Evolutionary conservation across 2,113 vertebrate species (phyloP), one percentile per base, ranked within the genome.

Genomic region (Andinoacara biseriatus): DNA sequence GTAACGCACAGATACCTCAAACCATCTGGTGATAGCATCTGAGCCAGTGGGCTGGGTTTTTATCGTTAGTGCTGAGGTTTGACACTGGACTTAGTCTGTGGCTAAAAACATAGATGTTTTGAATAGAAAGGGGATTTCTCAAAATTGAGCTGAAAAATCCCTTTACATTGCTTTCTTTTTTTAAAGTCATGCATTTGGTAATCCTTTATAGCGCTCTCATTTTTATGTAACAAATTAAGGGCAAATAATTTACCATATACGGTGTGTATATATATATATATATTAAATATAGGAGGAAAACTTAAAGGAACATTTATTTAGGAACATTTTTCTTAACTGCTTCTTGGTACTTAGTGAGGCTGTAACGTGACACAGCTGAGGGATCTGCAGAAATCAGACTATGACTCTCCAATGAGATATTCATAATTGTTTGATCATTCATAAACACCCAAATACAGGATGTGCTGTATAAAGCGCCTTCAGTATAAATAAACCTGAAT

Each of bases 1-100:
- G 98, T 99, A 92, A 95, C 87, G 17, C 3, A 46, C 38, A 31
- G 40, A 59, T 18, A 33, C 52, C 26, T 74, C 15, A 81, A 22
- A 63, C 24, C 18, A 43, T 10, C 29, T 10, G 0, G 4, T 58
- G 57, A 63, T 74, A 2, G 8, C n/a, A 26, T 31, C 58, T 38
- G 57, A 29, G 26, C 10, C 56, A 24, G 46, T 82, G 8, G 60
- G 43, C 56, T 65, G 33, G 9, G 54, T 38, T 80, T 61, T 78
- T 46, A 82, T 77, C 83, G 76, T 10, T 17, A 20, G 17, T 52
- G 17, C 13, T 69, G 24, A 26, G 65, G 3, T 69, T 49, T 6
- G 29, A 52, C 24, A 31, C 20, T 52, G 52, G 24, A 20, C n/a
- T 69, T 29, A 31, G 65, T 0, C 15, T 13, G 31, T 29, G 3